Evolutionary conservation across 2,888 invertebrate genomes (phyloP).

Genomic region (Tachina grossa): DNA sequence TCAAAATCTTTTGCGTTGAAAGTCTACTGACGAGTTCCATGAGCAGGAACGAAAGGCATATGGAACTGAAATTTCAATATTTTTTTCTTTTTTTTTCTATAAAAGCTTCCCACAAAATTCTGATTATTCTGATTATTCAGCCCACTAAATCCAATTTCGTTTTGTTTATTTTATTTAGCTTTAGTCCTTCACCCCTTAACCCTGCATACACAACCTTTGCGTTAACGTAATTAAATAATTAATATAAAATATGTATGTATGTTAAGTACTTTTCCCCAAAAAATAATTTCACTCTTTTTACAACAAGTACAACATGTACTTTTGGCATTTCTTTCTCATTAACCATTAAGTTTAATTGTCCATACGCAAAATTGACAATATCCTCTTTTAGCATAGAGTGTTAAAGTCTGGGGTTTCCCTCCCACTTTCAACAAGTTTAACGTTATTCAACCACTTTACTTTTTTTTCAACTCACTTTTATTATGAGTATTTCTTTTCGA

Average conservation of each 20-base stretch:
- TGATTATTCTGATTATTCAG: too few relatives aligned
- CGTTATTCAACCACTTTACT: conserved; percentile 1
- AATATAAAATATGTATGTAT: conserved; percentile 36
- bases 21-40: neutral
- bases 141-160: too few relatives aligned
- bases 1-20: neutral
- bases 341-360: conserved; percentile 53
- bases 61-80: too few relatives aligned
- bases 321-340: conserved; percentile 32
- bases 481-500: conserved; percentile 20
- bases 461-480: neutral
- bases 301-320: neutral
- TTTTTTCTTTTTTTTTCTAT: neutral
- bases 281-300: neutral
- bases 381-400: neutral
- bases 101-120: neutral
- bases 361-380: conserved; percentile 49
- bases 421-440: conserved; percentile 1
- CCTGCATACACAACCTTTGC: neutral
- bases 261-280: conserved; percentile 13
- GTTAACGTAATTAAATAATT: conserved; percentile 59
- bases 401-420: neutral
- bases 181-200: neutral
- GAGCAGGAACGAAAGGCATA: too few relatives aligned
- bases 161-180: neutral